These are phyloP conservation scores for Zophobas morio DNA, from an alignment of 1,140 invertebrate species.

Conservation along the genomic window DNA sequence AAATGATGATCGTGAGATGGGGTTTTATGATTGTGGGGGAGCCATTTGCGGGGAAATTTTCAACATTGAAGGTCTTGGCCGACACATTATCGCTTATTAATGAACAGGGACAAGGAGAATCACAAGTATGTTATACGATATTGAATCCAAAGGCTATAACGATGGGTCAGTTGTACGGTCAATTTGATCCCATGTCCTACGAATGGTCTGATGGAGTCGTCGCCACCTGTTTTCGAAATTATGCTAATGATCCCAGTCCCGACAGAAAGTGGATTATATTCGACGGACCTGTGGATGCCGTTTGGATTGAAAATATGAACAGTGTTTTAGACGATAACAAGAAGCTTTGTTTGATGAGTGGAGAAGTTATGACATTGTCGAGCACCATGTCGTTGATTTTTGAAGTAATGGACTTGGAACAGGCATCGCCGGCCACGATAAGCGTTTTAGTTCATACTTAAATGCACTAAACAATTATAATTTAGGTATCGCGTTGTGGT, in stretches of 20 bases:
- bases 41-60: constrained; percentile 81
- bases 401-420: constrained; percentile 91
- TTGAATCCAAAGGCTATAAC: constrained; percentile 95
- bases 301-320: constrained; percentile 97
- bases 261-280: constrained; percentile 86
- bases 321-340: constrained; percentile 89
- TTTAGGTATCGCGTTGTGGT: constrained; percentile 83
- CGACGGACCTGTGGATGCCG: constrained; percentile 93
- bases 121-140: constrained; percentile 75
- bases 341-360: constrained; percentile 83
- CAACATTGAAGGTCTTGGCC: constrained; percentile 77
- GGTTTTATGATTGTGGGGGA: constrained; percentile 90
- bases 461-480: constrained; percentile 4
- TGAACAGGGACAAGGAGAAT: constrained; percentile 48
- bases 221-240: constrained; percentile 82
- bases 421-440: constrained; percentile 92
- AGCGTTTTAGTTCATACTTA: constrained; percentile 28
- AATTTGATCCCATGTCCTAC: constrained; percentile 91
- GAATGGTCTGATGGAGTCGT: constrained; percentile 94
- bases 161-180: constrained; percentile 91
- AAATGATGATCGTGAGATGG: constrained; percentile 89
- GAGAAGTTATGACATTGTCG: constrained; percentile 92
- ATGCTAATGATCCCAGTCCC: constrained; percentile 76
- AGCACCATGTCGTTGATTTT: constrained; percentile 92
- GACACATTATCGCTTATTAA: constrained; percentile 81